Percentiles rank a stretch among this genome's conserved stretches.
phyloP scores from a whole-genome alignment of 2,888 invertebrate genomes.

The Colostygia pectinataria region DNA sequence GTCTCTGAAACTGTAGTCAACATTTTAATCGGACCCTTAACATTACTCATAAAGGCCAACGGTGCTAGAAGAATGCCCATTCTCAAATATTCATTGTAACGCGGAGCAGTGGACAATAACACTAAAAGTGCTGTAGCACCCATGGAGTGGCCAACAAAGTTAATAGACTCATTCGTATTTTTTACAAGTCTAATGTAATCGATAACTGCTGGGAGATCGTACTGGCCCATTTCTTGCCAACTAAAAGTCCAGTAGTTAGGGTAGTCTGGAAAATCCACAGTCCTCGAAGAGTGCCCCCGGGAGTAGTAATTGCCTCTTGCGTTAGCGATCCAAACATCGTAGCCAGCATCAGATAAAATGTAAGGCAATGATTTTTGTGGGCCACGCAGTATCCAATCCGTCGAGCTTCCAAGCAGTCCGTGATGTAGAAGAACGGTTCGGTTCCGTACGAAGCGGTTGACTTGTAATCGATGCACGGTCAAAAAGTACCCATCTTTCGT shows the following conservation, averaged over 20 bases:
- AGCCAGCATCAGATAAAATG: slow-evolving; percentile 79
- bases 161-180: slow-evolving; percentile 47
- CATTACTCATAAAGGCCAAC: slow-evolving; percentile 55
- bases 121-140: slow-evolving; percentile 62
- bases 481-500: slow-evolving; percentile 63
- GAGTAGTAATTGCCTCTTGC: slow-evolving; percentile 69
- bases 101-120: slow-evolving; percentile 52
- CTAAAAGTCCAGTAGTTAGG: slow-evolving; percentile 60
- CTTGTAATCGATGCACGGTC: slow-evolving; percentile 53
- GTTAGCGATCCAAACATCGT: slow-evolving; percentile 84
- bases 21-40: slow-evolving; percentile 51
- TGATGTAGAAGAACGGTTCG: slow-evolving; percentile 61
- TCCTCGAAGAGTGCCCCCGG: slow-evolving; percentile 47
- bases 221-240: slow-evolving; percentile 65
- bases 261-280: slow-evolving; percentile 44
- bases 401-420: slow-evolving; percentile 66
- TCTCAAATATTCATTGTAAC: slow-evolving; percentile 56
- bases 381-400: slow-evolving; percentile 69
- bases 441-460: slow-evolving; percentile 19
- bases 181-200: slow-evolving; percentile 55
- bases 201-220: slow-evolving; percentile 58
- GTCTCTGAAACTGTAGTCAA: slow-evolving; percentile 45
- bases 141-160: slow-evolving; percentile 68
- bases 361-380: slow-evolving; percentile 62
- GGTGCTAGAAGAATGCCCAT: slow-evolving; percentile 61